A percentile compares a stretch with the other conserved stretches of the same genome.
These are phyloP conservation scores for Jaculus jaculus DNA, from an alignment of 2,113 vertebrate species.

Conservation along the genomic window DNA sequence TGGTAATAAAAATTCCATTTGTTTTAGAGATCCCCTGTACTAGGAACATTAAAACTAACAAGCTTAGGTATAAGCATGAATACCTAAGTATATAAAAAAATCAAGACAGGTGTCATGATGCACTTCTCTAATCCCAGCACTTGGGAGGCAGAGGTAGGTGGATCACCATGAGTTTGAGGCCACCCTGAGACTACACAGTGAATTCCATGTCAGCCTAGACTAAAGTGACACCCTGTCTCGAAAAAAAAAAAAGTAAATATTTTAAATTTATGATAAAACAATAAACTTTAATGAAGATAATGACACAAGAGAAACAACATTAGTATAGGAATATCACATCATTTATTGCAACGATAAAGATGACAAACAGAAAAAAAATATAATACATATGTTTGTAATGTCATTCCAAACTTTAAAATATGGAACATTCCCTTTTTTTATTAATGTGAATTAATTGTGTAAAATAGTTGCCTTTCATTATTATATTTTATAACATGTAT, in stretches of 20 bases:
- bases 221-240: too few relatives aligned
- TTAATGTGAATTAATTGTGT: not conserved
- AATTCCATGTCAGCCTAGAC: too few relatives aligned
- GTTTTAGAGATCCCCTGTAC: not conserved
- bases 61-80: not conserved
- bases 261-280: slow-evolving; percentile 31
- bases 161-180: too few relatives aligned
- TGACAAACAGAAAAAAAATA: not conserved
- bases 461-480: not conserved
- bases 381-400: not conserved
- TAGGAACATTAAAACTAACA: not conserved
- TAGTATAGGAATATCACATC: not conserved
- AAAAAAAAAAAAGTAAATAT: slow-evolving; percentile 2
- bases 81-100: not conserved
- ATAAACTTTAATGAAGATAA: slow-evolving; percentile 56
- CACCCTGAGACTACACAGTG: too few relatives aligned
- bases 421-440: not conserved
- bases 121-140: too few relatives aligned
- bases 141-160: too few relatives aligned
- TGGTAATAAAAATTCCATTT: slow-evolving; percentile 48
- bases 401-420: not conserved
- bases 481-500: not conserved
- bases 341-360: slow-evolving; percentile 29
- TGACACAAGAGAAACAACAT: not conserved
- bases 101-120: too few relatives aligned